Base-by-base conservation (phyloP, 2,797 vertebrate genomes). In the Neomorphus geoffroyi region DNA sequence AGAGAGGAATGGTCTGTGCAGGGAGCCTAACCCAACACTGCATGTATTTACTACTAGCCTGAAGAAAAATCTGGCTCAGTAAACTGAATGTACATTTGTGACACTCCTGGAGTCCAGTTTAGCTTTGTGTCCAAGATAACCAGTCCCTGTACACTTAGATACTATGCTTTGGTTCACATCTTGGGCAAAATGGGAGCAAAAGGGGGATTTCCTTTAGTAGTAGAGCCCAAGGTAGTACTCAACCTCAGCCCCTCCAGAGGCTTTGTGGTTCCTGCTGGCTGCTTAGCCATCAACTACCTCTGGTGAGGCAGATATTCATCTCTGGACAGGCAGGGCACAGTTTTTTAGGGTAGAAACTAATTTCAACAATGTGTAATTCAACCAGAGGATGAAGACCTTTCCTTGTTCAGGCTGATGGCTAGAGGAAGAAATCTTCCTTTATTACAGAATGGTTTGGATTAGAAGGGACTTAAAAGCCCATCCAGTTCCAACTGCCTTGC, bases 101-200 rank as follows among this genome's bases (percentile, higher is more conserved):
- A 33, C 9, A 0, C 7, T 54, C 16, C 53, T 32, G 24, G 13
- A 88, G 48, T 21, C 61, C 43, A 43, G 32, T 5, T 3, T 22
- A 57, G 7, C 39, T 62, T 82, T 87, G 18, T 62, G 19, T 30
- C 23, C 45, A 35, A 57, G 56, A 23, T 3, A 22, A 4, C 3
- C 18, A 17, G 2, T 33, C 79, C 3, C 32, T 19, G 17, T 54
- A 35, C 2, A 1, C 28, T 53, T 41, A 18, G 41, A 5, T 32
- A 48, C 26, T 7, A 1, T 43, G 22, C 6, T n/a, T 62, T 27
- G 33, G 13, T 27, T 94, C 32, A 12, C 3, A 1, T 50, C 30
- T 61, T 0, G 0, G 43, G 23, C 43, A 26, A 35, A 62, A 39
- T 6, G 33, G 67, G 21, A 64, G 10, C 2, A 18, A 18, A 58